Evolutionary conservation across 2,888 invertebrate genomes (phyloP).

Genomic region (Netelia inedita): DNA sequence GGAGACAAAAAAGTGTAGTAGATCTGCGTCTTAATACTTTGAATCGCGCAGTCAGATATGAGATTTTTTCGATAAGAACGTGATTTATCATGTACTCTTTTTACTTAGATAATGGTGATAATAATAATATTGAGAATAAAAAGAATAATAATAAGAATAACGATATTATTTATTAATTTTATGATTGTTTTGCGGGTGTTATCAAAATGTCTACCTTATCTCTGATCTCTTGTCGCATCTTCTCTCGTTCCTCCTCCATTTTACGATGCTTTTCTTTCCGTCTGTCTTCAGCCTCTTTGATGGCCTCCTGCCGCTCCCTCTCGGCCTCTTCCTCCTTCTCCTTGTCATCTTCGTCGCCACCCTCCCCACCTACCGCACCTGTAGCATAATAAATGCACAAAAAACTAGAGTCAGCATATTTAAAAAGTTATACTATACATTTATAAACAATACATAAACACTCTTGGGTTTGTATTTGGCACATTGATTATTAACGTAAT

Average conservation of each 20-base stretch:
- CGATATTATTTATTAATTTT: not conserved
- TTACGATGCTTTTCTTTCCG: conserved; percentile 99
- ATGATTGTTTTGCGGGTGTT: not conserved
- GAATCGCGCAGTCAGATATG: too few relatives aligned
- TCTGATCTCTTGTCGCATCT: conserved; percentile 99
- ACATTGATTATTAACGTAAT: too few relatives aligned
- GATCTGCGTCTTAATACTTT: too few relatives aligned
- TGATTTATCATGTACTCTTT: not conserved
- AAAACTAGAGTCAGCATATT: not conserved
- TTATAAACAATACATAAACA: not conserved
- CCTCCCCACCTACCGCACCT: conserved; percentile 96
- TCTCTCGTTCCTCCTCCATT: conserved; percentile 99
- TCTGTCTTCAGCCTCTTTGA: conserved; percentile 98
- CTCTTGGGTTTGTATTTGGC: too few relatives aligned
- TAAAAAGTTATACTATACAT: not conserved
- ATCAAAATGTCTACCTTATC: conserved; percentile 93
- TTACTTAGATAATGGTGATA: not conserved
- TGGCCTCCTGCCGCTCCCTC: conserved; percentile 98
- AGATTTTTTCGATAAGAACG: too few relatives aligned
- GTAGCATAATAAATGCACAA: conserved; percentile 73
- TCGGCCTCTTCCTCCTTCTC: conserved; percentile 99
- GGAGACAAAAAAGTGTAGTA: too few relatives aligned
- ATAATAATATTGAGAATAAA: not conserved
- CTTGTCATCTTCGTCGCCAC: conserved; percentile 97
- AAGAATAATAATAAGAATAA: too few relatives aligned